Evolutionary conservation across 2,888 invertebrate species (phyloP).

Genomic region (Lysandra coridon): DNA sequence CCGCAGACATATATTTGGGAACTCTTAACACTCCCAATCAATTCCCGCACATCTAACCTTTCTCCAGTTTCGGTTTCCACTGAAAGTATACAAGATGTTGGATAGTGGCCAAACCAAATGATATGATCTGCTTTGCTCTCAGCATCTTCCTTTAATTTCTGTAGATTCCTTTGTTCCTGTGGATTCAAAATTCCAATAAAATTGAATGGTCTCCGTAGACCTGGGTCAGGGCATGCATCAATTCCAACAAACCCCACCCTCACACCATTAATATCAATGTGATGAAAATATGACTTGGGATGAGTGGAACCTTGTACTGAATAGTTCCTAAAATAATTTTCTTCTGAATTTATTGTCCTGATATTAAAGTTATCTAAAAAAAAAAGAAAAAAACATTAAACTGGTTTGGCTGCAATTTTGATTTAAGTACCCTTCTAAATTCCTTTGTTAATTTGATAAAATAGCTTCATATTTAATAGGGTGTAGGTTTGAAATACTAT

Average conservation of each 20-base stretch:
- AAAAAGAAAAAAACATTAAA: background rate
- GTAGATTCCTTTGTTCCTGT: conserved; percentile 80
- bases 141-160: conserved; percentile 79
- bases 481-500: background rate
- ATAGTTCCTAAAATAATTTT: conserved; percentile 88
- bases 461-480: too few relatives aligned
- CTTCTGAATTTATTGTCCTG: conserved; percentile 82
- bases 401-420: background rate
- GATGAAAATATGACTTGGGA: conserved; percentile 87
- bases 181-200: conserved; percentile 88
- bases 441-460: background rate
- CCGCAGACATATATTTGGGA: conserved; percentile 92
- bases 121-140: conserved; percentile 68
- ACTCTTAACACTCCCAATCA: conserved; percentile 81
- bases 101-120: conserved; percentile 92
- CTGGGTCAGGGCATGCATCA: conserved; percentile 93
- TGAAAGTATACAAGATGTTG: conserved; percentile 91
- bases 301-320: conserved; percentile 88
- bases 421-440: background rate
- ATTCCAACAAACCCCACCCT: conserved; percentile 90
- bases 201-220: conserved; percentile 93
- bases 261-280: conserved; percentile 76
- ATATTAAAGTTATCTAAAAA: conserved; percentile 94
- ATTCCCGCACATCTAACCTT: conserved; percentile 72
- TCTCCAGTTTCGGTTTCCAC: conserved; percentile 70